A percentile compares a stretch with the other conserved stretches of the same genome.
Evolutionary conservation across 2,113 vertebrate species (phyloP).

Genomic region (Centrocercus urophasianus): DNA sequence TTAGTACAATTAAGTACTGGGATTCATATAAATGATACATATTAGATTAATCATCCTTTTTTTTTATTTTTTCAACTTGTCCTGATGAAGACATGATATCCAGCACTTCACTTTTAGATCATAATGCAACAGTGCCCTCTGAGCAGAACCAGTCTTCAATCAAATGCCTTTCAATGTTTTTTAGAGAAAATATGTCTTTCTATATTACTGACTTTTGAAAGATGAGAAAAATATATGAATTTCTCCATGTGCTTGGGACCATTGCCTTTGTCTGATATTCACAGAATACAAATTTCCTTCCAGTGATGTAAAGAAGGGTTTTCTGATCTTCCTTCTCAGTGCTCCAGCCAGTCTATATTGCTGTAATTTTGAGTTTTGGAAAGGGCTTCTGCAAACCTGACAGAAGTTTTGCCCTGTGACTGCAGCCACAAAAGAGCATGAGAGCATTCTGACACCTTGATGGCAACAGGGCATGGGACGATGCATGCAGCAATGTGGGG

Average conservation of each 20-base stretch:
- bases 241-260: background rate
- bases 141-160: background rate
- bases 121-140: background rate
- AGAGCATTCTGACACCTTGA: fast-evolving
- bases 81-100: background rate
- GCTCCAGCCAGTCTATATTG: background rate
- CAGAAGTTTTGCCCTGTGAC: background rate
- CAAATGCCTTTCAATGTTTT: background rate
- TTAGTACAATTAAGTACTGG: background rate
- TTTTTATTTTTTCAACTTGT: background rate
- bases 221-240: background rate
- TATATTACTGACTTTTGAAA: background rate
- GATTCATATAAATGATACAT: background rate
- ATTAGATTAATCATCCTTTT: background rate
- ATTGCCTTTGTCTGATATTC: background rate
- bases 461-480: background rate
- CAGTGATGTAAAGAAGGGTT: background rate
- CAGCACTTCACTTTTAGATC: background rate
- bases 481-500: background rate
- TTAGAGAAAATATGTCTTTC: background rate
- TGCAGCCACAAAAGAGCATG: background rate
- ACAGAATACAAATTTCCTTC: background rate
- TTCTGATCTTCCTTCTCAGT: background rate
- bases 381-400: background rate
- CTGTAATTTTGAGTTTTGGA: background rate